Evolutionary conservation across 2,888 invertebrate genomes (phyloP).

Genomic region (Acleris laterana): DNA sequence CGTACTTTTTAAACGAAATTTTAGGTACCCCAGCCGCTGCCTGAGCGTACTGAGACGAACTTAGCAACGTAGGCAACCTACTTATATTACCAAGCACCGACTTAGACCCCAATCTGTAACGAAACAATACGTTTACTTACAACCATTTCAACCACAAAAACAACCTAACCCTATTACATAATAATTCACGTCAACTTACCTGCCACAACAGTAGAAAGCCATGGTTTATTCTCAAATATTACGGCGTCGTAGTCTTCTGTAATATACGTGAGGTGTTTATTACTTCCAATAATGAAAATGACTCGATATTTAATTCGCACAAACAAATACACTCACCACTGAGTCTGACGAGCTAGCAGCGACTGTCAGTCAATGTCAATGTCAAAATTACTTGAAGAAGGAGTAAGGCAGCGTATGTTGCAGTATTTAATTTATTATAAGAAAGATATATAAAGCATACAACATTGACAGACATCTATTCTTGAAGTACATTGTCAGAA

Average conservation of each 20-base stretch:
- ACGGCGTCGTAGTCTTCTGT: slow-evolving; percentile 62
- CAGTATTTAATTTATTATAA: too few relatives aligned
- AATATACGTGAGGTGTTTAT: slow-evolving; percentile 43
- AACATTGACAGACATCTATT: too few relatives aligned
- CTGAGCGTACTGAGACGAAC: slow-evolving; percentile 65
- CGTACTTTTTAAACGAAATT: slow-evolving; percentile 67
- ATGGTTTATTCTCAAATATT: slow-evolving; percentile 50
- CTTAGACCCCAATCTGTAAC: slow-evolving; percentile 66
- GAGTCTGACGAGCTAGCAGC: slow-evolving; percentile 55
- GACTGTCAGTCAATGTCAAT: slow-evolving; percentile 1
- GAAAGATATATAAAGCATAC: too few relatives aligned
- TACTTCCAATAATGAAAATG: slow-evolving; percentile 6
- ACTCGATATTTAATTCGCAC: slow-evolving; percentile 46
- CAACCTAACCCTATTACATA: slow-evolving; percentile 67
- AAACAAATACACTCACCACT: slow-evolving; percentile 54
- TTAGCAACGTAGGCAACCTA: slow-evolving; percentile 62
- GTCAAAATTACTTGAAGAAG: too few relatives aligned
- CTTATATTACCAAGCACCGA: slow-evolving; percentile 62
- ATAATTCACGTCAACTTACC: slow-evolving; percentile 66
- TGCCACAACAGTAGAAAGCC: slow-evolving; percentile 70
- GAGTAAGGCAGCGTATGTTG: too few relatives aligned
- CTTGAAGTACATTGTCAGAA: too few relatives aligned
- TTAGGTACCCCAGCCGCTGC: slow-evolving; percentile 65
- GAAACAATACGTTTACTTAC: slow-evolving; percentile 34
- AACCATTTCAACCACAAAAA: slow-evolving; percentile 40